Base-by-base conservation (phyloP, 2,888 invertebrate genomes). In the Capitulum mitella region DNA sequence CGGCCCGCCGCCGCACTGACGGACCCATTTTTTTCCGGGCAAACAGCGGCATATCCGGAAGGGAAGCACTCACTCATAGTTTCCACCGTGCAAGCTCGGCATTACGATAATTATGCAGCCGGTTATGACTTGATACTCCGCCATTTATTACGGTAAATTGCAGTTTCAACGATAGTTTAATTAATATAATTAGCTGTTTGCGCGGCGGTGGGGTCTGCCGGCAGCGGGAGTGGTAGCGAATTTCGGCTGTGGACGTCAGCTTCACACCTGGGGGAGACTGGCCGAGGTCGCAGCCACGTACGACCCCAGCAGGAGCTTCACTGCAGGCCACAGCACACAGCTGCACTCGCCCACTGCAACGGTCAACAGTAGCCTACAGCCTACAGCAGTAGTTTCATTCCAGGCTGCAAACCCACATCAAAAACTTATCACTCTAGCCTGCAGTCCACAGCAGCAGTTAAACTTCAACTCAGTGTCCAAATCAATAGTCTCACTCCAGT, bases 121-220 rank as follows among this genome's bases (percentile, higher is more conserved):
- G 70, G 37, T 19, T 70, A 70, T 37, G 37, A 32, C 70, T 70
- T 70, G 70, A 70, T 70, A 70, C 37, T 14, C 19, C 34, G 70
- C 37, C 34, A 32, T 70, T 37, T 70, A 70, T 70, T 70, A 70
- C 70, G 32, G 37, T 26, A 37, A 70, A 70, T 37, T 70, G 70
- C 70, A 70, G 70, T 70, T 70, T 70, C 70, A 70, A 70, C 70
- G 70, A 70, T 70, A 70, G 70, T 70, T 70, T 70, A 70, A 70
- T 70, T 70, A 70, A 70, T 70, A 37, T 70, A 70, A 70, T 70
- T 70, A 70, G 34, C 70, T 14, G 70, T 70, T n/a, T 70, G 32
- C 37, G 34, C 70, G 70, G 37, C 70, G 70, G 22, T 70, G 5
- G 70, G 19, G 70, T 61, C 22, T 22, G 51, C 51, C 16, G 51